phyloP scores from a whole-genome alignment of 1,140 invertebrate genomes.

The Zaprionus africanus region DNA sequence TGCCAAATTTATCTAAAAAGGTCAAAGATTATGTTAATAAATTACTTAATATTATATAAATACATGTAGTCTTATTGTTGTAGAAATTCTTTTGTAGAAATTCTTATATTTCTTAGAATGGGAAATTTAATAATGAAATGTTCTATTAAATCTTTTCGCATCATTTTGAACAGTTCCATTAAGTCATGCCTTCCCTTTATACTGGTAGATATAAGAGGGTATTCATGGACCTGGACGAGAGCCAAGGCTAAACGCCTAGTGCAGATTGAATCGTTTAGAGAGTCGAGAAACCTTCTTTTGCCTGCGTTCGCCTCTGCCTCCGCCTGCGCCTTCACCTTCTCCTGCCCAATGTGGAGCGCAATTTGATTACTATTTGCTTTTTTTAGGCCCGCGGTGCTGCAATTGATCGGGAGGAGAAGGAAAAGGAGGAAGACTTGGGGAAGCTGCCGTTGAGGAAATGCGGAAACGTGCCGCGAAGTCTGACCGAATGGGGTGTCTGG shows the following conservation, averaged over 20 bases:
- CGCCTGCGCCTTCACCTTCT: slow-evolving; percentile 28
- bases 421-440: slow-evolving; percentile 6
- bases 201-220: background rate
- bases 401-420: slow-evolving; percentile 61
- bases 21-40: too few species aligned
- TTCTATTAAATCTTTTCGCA: background rate
- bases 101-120: too few species aligned
- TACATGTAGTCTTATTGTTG: too few species aligned
- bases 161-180: background rate
- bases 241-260: slow-evolving; percentile 6
- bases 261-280: slow-evolving; percentile 75
- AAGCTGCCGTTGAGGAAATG: slow-evolving; percentile 51
- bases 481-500: slow-evolving; percentile 46
- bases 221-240: background rate
- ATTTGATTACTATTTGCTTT: slow-evolving; percentile 69
- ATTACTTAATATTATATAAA: too few species aligned
- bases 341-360: slow-evolving; percentile 68
- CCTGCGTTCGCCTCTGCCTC: background rate
- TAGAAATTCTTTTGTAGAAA: too few species aligned
- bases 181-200: background rate
- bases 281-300: background rate
- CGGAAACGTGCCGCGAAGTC: slow-evolving; percentile 67
- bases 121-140: too few species aligned
- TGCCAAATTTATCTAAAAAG: too few species aligned
- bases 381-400: slow-evolving; percentile 67